Conservation (phyloP, 2,888 invertebrate species). For the Troides oblongomaculatus region DNA sequence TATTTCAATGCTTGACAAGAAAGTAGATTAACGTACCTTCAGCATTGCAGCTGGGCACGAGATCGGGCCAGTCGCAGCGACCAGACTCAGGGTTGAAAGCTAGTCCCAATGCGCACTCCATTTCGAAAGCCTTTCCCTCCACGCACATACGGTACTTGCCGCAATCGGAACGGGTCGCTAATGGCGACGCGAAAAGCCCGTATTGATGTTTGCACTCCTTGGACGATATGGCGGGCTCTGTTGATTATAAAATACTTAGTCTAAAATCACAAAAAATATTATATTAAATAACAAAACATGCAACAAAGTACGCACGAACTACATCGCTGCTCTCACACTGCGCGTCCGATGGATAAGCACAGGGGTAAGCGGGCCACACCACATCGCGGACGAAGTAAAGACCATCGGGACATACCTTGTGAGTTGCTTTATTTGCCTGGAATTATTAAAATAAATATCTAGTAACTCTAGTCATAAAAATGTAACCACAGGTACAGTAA, state of each 20-base stretch:
- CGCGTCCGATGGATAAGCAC: slow-evolving; percentile 89
- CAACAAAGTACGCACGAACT: slow-evolving; percentile 74
- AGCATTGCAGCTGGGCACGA: slow-evolving; percentile 84
- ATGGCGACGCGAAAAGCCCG: slow-evolving; percentile 82
- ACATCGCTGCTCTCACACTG: slow-evolving; percentile 83
- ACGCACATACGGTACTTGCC: slow-evolving; percentile 89
- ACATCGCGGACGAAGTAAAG: slow-evolving; percentile 85
- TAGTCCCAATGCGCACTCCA: slow-evolving; percentile 88
- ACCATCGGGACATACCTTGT: slow-evolving; percentile 88
- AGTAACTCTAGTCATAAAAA: neutral
- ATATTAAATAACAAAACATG: too few relatives aligned
- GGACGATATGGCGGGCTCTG: slow-evolving; percentile 84
- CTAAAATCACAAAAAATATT: neutral
- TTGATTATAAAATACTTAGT: neutral
- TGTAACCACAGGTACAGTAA: too few relatives aligned
- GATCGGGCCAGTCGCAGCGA: slow-evolving; percentile 91
- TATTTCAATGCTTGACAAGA: neutral
- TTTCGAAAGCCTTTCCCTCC: slow-evolving; percentile 78
- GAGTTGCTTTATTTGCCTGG: slow-evolving; percentile 80
- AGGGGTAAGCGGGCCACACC: slow-evolving; percentile 84
- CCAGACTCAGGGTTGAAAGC: slow-evolving; percentile 85
- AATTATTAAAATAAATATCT: neutral
- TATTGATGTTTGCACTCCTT: slow-evolving; percentile 88
- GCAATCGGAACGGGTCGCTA: slow-evolving; percentile 69
- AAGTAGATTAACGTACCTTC: slow-evolving; percentile 53